A percentile compares a stretch with the other conserved stretches of the same genome.
phyloP scores from a whole-genome alignment of 2,113 vertebrate species.

The Capreolus pygargus region DNA sequence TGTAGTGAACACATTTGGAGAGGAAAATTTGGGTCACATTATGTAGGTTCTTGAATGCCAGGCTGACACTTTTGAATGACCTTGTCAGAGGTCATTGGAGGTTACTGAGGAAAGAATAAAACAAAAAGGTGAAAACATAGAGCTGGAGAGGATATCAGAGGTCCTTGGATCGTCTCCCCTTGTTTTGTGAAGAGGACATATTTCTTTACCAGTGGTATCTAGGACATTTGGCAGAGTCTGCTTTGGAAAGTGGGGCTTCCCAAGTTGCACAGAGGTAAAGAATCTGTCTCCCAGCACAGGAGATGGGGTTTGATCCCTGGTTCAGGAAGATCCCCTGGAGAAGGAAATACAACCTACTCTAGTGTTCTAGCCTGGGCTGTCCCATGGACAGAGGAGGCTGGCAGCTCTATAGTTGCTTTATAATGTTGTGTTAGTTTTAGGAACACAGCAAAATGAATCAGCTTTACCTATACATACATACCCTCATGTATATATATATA shows the following conservation, averaged over 20 bases:
- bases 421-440: too few relatives aligned
- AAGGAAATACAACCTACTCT: not conserved
- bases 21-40: not conserved
- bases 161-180: not conserved
- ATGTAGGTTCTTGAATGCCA: not conserved
- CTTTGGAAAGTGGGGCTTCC: not conserved
- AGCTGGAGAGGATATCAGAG: not conserved
- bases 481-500: not conserved
- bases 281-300: not conserved
- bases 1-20: not conserved
- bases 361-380: not conserved
- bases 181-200: constrained; percentile 13
- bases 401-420: not conserved
- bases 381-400: not conserved
- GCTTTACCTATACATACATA: not conserved
- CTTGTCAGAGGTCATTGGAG: not conserved
- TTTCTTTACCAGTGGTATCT: not conserved
- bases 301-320: not conserved
- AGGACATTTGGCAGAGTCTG: not conserved
- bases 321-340: not conserved
- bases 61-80: not conserved
- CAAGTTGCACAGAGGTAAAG: not conserved
- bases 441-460: too few relatives aligned
- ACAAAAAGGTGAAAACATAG: not conserved
- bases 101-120: not conserved